phyloP scores from a whole-genome alignment of 64 coral and sea anemone species.

The Montipora foliosa region DNA sequence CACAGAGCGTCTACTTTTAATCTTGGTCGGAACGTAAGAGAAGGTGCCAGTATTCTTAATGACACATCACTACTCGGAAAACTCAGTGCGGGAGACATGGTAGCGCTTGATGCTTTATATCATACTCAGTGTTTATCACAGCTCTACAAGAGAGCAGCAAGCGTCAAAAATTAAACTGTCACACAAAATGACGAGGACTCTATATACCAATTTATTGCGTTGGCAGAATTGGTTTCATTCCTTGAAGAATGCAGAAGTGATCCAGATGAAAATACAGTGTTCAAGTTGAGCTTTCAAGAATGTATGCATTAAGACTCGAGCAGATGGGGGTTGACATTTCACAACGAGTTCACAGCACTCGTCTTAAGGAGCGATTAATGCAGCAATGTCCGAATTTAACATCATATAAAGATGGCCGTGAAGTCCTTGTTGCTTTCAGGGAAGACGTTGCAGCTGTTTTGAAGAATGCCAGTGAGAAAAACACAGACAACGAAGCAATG shows the following conservation, averaged over 20 bases:
- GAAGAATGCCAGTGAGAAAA: neutral
- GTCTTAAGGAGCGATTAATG: neutral
- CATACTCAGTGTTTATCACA: conserved; percentile 5
- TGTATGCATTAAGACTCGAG: no score
- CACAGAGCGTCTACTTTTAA: no score
- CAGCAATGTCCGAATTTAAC: neutral
- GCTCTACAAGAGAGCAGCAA: conserved; percentile 14
- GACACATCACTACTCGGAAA: no score
- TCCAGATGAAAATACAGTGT: no score
- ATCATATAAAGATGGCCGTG: neutral
- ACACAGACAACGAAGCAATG: conserved; percentile 1
- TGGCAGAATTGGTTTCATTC: neutral
- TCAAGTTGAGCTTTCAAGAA: no score
- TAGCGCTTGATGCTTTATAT: conserved; percentile 12
- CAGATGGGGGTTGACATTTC: neutral
- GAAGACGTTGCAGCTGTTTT: neutral
- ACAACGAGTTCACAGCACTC: conserved; percentile 2
- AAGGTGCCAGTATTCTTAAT: no score
- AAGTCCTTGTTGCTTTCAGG: neutral
- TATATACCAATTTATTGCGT: neutral
- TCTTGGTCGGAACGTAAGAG: no score
- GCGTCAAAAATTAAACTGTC: neutral
- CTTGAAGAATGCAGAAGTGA: neutral
- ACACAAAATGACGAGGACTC: neutral
- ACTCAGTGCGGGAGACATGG: neutral